Evolutionary conservation across 2,113 vertebrate genomes (phyloP), one percentile per base, ranked within the genome.

Genomic region (Pagrus major): DNA sequence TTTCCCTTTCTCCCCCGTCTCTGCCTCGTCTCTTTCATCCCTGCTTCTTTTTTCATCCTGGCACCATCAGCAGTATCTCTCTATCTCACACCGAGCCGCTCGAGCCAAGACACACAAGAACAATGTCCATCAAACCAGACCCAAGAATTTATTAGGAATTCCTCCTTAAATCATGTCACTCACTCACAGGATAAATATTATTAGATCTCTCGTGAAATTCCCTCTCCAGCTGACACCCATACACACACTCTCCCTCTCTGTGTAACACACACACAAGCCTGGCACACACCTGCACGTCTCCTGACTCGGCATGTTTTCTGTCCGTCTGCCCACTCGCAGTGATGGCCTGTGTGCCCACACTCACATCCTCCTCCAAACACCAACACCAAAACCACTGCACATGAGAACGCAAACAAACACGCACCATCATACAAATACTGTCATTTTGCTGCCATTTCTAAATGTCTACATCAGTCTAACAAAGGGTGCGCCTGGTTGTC

Each of bases 151-250:
- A 88, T 83, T 42, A 76, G 71, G 64, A 78, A 85, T 85, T 87
- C 70, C 74, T 71, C 72, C 71, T 72, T 83, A 88, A 93, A 91
- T 91, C 85, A 85, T 58, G 68, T 72, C 77, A 81, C 66, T 87
- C 77, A 85, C 86, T 74, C 54, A 54, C 74, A 79, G 67, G 73
- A 75, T 83, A 91, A 90, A 89, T 73, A 88, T 83, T 86, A 80
- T 76, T 51, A 51, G 29, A 63, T 63, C 52, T 71, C 23, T 70
- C 72, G 21, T 66, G n/a, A 70, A 76, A 71, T 29, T 21, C 70
- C 39, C 54, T 18, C 65, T 56, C 20, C 54, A 27, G 10, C 55
- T 42, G 9, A n/a, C 75, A 64, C 44, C 23, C 47, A 33, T 21
- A 27, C 31, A 20, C 63, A 61, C 37, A 41, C n/a, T n/a, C n/a